These are phyloP conservation scores for Patella caerulea DNA, from an alignment of 2,888 invertebrate species.

Conservation along the genomic window DNA sequence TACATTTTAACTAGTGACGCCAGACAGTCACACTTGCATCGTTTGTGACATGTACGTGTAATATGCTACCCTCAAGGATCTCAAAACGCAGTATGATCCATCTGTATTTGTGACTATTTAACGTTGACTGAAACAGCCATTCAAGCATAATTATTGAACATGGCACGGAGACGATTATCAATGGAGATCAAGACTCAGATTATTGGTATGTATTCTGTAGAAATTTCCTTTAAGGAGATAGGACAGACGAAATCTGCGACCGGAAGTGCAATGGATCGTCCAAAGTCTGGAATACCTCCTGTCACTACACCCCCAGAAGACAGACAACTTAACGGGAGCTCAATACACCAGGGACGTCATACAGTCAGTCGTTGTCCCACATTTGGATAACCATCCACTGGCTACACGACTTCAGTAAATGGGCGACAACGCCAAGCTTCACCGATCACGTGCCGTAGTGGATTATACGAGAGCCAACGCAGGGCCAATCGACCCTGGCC, in stretches of 20 bases:
- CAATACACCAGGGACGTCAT: no score
- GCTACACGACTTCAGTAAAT: neutral
- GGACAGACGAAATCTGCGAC: slow-evolving; percentile 5
- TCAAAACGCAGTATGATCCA: slow-evolving; percentile 11
- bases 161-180: slow-evolving; percentile 15
- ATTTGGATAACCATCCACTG: no score
- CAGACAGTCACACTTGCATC: neutral
- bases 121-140: neutral
- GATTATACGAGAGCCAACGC: neutral
- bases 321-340: neutral
- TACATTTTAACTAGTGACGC: neutral
- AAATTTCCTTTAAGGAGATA: neutral
- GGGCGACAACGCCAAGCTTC: neutral
- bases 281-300: neutral
- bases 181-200: neutral
- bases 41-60: slow-evolving; percentile 2
- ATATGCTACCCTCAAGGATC: slow-evolving; percentile 8
- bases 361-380: no score
- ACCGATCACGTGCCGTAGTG: neutral
- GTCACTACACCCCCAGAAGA: slow-evolving; percentile 3
- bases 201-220: neutral
- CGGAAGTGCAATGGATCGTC: no score
- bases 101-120: slow-evolving; percentile 3
- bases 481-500: neutral
- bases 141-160: slow-evolving; percentile 8